Evolutionary conservation across 2,888 invertebrate species (phyloP).

Genomic region (Bruchidius siliquastri): DNA sequence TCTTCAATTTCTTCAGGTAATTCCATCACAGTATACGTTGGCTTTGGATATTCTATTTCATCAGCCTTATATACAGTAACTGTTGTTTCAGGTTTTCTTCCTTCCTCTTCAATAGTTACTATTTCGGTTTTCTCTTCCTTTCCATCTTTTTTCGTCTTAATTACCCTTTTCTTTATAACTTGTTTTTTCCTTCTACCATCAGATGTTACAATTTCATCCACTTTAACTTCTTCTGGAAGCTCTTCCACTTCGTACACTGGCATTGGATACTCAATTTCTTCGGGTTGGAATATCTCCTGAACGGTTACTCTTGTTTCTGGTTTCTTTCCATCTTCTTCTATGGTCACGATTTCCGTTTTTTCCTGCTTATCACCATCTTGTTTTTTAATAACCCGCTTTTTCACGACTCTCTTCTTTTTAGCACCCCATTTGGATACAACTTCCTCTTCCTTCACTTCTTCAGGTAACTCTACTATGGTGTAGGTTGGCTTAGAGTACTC

Average conservation of each 20-base stretch:
- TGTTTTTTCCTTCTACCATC: slow-evolving; percentile 33
- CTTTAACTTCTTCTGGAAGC: slow-evolving; percentile 31
- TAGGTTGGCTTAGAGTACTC: slow-evolving; percentile 10
- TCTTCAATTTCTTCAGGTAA: slow-evolving; percentile 41
- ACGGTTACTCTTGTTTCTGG: slow-evolving; percentile 31
- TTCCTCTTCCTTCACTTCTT: slow-evolving; percentile 38
- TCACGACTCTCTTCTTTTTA: slow-evolving; percentile 31
- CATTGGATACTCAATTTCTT: slow-evolving; percentile 16
- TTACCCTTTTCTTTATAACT: slow-evolving; percentile 30
- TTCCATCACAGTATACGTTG: slow-evolving; percentile 29
- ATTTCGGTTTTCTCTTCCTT: slow-evolving; percentile 44
- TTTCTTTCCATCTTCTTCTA: slow-evolving; percentile 39
- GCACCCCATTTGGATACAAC: slow-evolving; percentile 23
- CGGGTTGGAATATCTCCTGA: slow-evolving; percentile 26
- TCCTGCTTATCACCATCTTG: slow-evolving; percentile 40
- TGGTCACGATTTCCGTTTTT: slow-evolving; percentile 41
- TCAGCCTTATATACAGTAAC: slow-evolving; percentile 27
- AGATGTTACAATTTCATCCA: slow-evolving; percentile 32
- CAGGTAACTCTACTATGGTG: slow-evolving; percentile 35
- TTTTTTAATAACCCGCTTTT: slow-evolving; percentile 40
- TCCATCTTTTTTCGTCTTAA: slow-evolving; percentile 36
- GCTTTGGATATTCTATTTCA: slow-evolving; percentile 22
- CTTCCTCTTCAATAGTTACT: slow-evolving; percentile 34
- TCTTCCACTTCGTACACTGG: slow-evolving; percentile 19
- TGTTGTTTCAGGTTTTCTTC: slow-evolving; percentile 31